A percentile compares a stretch with the other conserved stretches of the same genome.
Evolutionary conservation across 2,888 invertebrate species (phyloP).

Genomic region (Hyposoter didymator): DNA sequence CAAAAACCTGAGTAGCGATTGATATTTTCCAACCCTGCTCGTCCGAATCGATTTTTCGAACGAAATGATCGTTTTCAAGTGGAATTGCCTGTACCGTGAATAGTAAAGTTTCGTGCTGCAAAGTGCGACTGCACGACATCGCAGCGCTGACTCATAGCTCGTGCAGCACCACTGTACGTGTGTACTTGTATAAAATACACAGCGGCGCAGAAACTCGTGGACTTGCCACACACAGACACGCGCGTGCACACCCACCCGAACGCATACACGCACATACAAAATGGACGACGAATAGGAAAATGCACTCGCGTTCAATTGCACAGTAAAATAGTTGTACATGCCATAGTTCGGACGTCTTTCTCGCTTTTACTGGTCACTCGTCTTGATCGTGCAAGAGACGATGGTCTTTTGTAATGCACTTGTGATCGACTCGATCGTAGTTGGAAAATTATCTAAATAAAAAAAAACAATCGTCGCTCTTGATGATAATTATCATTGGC

Average conservation of each 20-base stretch:
- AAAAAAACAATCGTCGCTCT: conserved; percentile 1
- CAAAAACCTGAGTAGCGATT: no score
- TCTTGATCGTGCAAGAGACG: not conserved
- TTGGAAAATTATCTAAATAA: conserved; percentile 2
- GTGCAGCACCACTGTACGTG: conserved; percentile 19
- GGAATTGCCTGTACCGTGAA: conserved; percentile 14
- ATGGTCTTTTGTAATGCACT: not conserved
- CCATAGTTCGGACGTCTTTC: conserved; percentile 9
- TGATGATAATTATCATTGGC: not conserved
- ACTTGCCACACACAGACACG: conserved; percentile 1
- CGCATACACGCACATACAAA: not conserved
- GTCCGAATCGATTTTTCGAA: not conserved
- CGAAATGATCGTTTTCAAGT: not conserved
- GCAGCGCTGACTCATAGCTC: conserved; percentile 64
- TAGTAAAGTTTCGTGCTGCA: conserved; percentile 59
- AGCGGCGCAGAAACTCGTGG: conserved; percentile 24
- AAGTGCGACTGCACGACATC: conserved; percentile 64
- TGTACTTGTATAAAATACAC: conserved; percentile 31
- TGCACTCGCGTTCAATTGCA: conserved; percentile 46
- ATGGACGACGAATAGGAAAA: conserved; percentile 24
- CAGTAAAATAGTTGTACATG: conserved; percentile 15
- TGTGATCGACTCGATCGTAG: conserved; percentile 4
- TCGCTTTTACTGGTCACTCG: not conserved
- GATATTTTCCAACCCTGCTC: no score
- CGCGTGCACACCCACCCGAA: not conserved